Percentiles rank a stretch among this genome's conserved stretches.
These are phyloP conservation scores for Macropodus opercularis DNA, from an alignment of 2,797 vertebrate species.

Conservation along the genomic window DNA sequence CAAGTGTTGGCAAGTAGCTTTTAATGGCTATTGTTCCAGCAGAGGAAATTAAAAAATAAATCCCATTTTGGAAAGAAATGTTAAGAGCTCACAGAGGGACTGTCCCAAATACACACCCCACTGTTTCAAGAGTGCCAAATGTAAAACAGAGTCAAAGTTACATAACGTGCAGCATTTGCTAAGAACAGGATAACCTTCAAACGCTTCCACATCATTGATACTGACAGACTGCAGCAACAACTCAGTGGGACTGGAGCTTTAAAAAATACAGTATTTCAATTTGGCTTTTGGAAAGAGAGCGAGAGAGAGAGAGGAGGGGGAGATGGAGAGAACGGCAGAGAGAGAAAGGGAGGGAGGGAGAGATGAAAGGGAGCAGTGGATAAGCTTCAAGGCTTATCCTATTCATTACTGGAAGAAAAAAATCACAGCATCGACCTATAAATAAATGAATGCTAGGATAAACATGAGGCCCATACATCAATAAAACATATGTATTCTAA, in stretches of 20 bases:
- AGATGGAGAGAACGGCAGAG: conserved; percentile 15
- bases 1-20: conserved; percentile 47
- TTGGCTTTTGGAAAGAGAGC: conserved; percentile 66
- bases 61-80: conserved; percentile 59
- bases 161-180: conserved; percentile 74
- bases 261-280: conserved; percentile 79
- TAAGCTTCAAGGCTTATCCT: conserved; percentile 81
- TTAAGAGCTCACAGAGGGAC: conserved; percentile 51
- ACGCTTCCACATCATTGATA: conserved; percentile 75
- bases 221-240: conserved; percentile 77
- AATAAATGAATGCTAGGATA: conserved; percentile 81
- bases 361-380: conserved; percentile 77
- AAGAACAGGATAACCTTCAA: conserved; percentile 76
- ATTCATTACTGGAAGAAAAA: conserved; percentile 79
- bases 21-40: conserved; percentile 67
- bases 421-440: conserved; percentile 78
- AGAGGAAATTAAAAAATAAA: conserved; percentile 64
- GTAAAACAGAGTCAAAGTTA: conserved; percentile 75
- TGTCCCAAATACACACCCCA: conserved; percentile 61
- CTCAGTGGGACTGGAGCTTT: conserved; percentile 62
- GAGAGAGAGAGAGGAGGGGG: conserved; percentile 17
- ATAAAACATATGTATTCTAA: conserved; percentile 83
- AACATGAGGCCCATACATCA: conserved; percentile 77
- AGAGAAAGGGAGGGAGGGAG: conserved; percentile 40
- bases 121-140: conserved; percentile 56